Base-by-base conservation (phyloP, 1,140 invertebrate genomes). In the Dendroctonus valens region DNA sequence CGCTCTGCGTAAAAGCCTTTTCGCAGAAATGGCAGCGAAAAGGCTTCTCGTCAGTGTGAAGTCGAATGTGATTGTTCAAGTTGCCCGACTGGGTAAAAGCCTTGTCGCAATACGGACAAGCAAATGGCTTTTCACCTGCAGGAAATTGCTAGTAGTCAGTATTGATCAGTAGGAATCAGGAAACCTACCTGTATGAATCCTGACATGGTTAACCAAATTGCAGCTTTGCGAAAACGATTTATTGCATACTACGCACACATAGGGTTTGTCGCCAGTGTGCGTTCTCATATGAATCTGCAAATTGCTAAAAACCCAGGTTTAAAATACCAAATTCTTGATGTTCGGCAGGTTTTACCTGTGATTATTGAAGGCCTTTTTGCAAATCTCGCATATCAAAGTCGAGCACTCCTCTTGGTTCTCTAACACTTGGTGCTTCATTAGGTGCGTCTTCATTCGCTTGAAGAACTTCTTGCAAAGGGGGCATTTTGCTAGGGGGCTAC, bases 201-300 rank as follows among this genome's bases (percentile, higher is more conserved):
- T 79, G n/a, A 77, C 68, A 64, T 87, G 85, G 72, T 84, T 85
- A 2, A 82, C 72, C 2, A 87, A 69, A 71, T 85, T 84, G 6
- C 82, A 83, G 44, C 81, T 80, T 62, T 84, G 83, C 0, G 83
- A 81, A 64, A 85, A 85, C 5, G 76, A 74, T 59, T 81, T 83
- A 0, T 74, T 64, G 61, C 84, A 85, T 5, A 79, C 62, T 0
- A 81, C 73, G 65, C 83, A 85, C 7, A 79, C 73, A 52, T 80
- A 85, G 0, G 86, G 85, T 54, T 84, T 86, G 57, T 86, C 84
- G 12, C 75, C 74, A 0, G 80, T 80, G 70, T 85, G 84, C 0
- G 82, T 83, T 7, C 77, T 70, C 67, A 76, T 72, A 58, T 78
- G 77, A 26, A 77, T 75, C 11, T 64, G 60, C 39, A 78, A 65